These are phyloP conservation scores for Cataglyphis altisquamis DNA, from an alignment of 2,888 invertebrate species.

Conservation along the genomic window DNA sequence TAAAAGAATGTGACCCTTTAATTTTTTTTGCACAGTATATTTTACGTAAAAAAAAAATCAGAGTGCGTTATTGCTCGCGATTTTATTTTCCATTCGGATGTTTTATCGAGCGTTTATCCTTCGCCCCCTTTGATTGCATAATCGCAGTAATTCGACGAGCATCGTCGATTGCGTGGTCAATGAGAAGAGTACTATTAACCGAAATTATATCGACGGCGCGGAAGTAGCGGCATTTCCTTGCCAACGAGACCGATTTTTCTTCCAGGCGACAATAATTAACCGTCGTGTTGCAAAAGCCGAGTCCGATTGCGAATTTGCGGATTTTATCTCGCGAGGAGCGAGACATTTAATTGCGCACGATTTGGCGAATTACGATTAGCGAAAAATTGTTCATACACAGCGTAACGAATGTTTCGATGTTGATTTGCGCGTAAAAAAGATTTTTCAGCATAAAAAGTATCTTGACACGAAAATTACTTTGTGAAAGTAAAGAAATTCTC, in stretches of 20 bases:
- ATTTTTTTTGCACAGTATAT: no score
- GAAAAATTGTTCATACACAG: background rate
- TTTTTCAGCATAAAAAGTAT: conserved; percentile 4
- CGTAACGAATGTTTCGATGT: conserved; percentile 18
- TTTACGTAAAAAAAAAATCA: background rate
- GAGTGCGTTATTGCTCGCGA: background rate
- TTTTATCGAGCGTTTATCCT: background rate
- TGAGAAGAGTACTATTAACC: conserved; percentile 41
- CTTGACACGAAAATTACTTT: conserved; percentile 27
- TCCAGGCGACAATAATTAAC: conserved; percentile 34
- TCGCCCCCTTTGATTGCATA: conserved; percentile 15
- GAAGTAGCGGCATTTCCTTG: conserved; percentile 30
- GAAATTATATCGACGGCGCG: conserved; percentile 31
- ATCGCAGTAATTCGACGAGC: conserved; percentile 26
- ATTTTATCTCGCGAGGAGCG: conserved; percentile 33
- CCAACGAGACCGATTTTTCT: conserved; percentile 40
- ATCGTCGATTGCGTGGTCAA: background rate
- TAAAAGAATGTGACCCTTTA: background rate
- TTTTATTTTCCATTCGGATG: conserved; percentile 23
- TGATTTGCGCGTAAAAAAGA: conserved; percentile 12
- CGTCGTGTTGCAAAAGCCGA: conserved; percentile 37
- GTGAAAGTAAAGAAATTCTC: background rate
- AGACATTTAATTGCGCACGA: conserved; percentile 19
- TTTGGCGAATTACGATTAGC: conserved; percentile 26
- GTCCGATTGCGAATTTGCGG: conserved; percentile 35